Evolutionary conservation across 64 coral and sea anemone genomes (phyloP), one percentile per base, ranked within the genome.

Genomic region (Exaiptasia diaphana): DNA sequence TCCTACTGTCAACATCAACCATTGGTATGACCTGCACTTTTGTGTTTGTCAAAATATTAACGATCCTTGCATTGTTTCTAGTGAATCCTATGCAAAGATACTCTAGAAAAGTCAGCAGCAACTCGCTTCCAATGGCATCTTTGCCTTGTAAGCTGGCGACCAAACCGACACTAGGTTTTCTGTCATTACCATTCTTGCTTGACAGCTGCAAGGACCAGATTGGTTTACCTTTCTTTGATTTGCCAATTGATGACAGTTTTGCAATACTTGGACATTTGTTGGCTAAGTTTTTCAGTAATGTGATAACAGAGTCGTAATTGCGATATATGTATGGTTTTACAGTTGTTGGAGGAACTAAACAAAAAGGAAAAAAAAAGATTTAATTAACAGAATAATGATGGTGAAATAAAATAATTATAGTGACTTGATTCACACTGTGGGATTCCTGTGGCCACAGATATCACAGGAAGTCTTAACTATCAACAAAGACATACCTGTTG

Each of bases 1-100:
- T 85, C 61, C 74, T 79, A 25, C 85, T 59, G 79, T 99, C 95
- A 23, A 99, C 75, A 77, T 99, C 95, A 64, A 99, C 67, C 24
- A 81, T 80, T 24, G 95, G 95, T 8, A 99, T 38, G 38, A 99
- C 60, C 21, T 93, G 79, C 35, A 99, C 64, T 28, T 74, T 58
- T 88, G 95, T 93, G 24, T 38, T 81, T 37, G 85, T 37, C 49
- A 99, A 59, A 29, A 99, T 65, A 23, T 70, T 75, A 4, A 78
- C 62, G 10, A 93, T 45, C 20, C 85, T 44, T 22, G 50, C 68
- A 11, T 81, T 80, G 49, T 76, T 93, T 32, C 52, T 68, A 17
- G 56, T 41, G 71, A 81, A 99, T 40, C 74, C 67, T 40, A 71
- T 64, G 39, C 86, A 80, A n/a, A 99, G 45, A 45, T 88, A 84